Evolutionary conservation across 2,797 vertebrate genomes (phyloP), one percentile per base, ranked within the genome.

Genomic region (Myiothlypis chrysogaster): DNA sequence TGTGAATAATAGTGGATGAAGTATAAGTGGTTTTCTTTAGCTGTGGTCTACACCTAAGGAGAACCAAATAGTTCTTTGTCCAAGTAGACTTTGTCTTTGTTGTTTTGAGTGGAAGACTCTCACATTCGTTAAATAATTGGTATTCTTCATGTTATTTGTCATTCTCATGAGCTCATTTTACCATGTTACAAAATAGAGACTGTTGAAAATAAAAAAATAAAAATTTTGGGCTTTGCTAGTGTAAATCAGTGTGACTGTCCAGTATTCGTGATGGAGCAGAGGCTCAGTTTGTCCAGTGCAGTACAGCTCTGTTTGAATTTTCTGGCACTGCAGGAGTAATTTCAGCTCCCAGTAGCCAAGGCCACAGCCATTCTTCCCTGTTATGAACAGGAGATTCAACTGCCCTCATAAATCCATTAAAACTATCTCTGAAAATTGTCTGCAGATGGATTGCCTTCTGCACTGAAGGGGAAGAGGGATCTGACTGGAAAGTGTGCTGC

Each of bases 361-460:
- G 43, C n/a, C n/a, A 8, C 0, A 0, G 65, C 37, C 2, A 0
- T 60, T 70, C 34, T 70, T 71, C 69, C 18, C 8, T 65, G 7
- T 41, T 78, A 34, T 0, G 0, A 87, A 46, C 24, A 39, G 24
- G 13, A 34, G 44, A 85, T 90, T 89, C 44, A 39, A 28, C 49
- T 89, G 49, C 81, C 65, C 4, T 7, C 18, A 7, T 59, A 93
- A 90, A 83, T 75, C 46, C 53, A 37, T 89, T 93, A 76, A 86
- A 88, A 14, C 32, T 18, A 61, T 56, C 25, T 65, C 77, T 94
- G 55, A 75, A 90, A 66, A 46, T 41, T 52, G 46, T 61, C 72
- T 2, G 4, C 25, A n/a, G 47, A 47, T 69, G 25, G 60, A 52
- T 68, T 78, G 44, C 16, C 41, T 77, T 73, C 18, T 64, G 4